phyloP scores from a whole-genome alignment of 2,888 invertebrate genomes.

The Corythucha ciliata region DNA sequence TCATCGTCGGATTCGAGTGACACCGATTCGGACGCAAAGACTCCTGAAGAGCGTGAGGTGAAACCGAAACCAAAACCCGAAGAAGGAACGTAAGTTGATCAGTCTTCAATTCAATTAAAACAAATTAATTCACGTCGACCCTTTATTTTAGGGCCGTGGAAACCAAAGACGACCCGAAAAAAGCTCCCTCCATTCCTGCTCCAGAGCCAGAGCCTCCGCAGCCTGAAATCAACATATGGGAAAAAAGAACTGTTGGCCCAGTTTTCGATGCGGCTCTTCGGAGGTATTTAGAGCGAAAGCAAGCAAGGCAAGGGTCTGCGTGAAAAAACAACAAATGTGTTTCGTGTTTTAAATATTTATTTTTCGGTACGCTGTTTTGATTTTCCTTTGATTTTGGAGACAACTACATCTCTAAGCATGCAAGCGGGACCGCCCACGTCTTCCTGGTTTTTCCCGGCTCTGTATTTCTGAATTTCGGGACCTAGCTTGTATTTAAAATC shows the following conservation, averaged over 20 bases:
- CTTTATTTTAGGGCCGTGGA: constrained; percentile 1
- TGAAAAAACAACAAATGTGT: too few relatives aligned
- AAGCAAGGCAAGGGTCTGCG: too few relatives aligned
- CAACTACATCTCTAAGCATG: too few relatives aligned
- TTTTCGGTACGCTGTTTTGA: too few relatives aligned
- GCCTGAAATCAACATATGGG: constrained; percentile 52
- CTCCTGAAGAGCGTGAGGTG: constrained; percentile 22
- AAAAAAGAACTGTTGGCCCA: constrained; percentile 71
- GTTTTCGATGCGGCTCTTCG: constrained; percentile 65
- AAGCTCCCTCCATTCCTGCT: constrained; percentile 16
- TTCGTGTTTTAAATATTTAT: too few relatives aligned
- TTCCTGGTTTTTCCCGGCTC: too few relatives aligned
- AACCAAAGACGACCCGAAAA: constrained; percentile 23
- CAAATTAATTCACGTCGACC: neutral
- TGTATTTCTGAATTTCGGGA: too few relatives aligned
- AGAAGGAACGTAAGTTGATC: constrained; percentile 34
- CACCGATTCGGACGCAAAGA: constrained; percentile 30
- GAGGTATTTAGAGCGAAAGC: constrained; percentile 65
- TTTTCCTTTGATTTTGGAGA: too few relatives aligned
- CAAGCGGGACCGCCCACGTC: too few relatives aligned
- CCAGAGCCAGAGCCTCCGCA: constrained; percentile 20
- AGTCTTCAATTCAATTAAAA: constrained; percentile 6
- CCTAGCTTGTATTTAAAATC: too few relatives aligned
- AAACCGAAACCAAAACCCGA: constrained; percentile 33
- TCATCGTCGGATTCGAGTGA: constrained; percentile 47